phyloP scores from a whole-genome alignment of 2,888 invertebrate species.

The Andrena dorsata region DNA sequence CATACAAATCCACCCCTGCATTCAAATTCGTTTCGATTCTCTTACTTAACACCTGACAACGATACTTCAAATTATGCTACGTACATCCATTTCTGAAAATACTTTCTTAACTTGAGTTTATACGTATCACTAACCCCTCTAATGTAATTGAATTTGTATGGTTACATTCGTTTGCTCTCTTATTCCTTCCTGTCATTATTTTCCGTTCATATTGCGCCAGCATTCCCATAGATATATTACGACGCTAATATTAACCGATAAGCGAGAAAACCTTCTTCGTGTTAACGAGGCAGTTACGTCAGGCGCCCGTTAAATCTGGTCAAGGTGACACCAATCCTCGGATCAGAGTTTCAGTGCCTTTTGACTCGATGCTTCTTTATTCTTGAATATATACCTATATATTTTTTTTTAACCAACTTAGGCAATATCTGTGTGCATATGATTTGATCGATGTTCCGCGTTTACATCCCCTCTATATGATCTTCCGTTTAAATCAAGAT shows the following conservation, averaged over 20 bases:
- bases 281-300: constrained; percentile 58
- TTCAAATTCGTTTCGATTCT: too few relatives aligned
- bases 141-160: too few relatives aligned
- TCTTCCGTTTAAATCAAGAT: background rate
- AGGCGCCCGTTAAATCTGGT: constrained; percentile 59
- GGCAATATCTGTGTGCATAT: background rate
- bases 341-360: constrained; percentile 29
- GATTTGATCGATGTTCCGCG: background rate
- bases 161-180: too few relatives aligned
- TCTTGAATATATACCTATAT: background rate
- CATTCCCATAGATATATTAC: constrained; percentile 9
- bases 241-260: constrained; percentile 56
- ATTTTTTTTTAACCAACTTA: background rate
- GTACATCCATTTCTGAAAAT: too few relatives aligned
- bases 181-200: too few relatives aligned
- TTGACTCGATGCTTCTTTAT: background rate
- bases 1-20: too few relatives aligned
- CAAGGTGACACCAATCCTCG: constrained; percentile 58
- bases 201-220: background rate
- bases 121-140: too few relatives aligned
- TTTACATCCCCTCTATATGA: background rate
- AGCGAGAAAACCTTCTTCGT: constrained; percentile 53
- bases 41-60: too few relatives aligned
- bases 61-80: too few relatives aligned
- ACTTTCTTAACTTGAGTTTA: too few relatives aligned